These are phyloP conservation scores for Pollenia angustigena DNA, from an alignment of 2,888 invertebrate species.

Conservation along the genomic window DNA sequence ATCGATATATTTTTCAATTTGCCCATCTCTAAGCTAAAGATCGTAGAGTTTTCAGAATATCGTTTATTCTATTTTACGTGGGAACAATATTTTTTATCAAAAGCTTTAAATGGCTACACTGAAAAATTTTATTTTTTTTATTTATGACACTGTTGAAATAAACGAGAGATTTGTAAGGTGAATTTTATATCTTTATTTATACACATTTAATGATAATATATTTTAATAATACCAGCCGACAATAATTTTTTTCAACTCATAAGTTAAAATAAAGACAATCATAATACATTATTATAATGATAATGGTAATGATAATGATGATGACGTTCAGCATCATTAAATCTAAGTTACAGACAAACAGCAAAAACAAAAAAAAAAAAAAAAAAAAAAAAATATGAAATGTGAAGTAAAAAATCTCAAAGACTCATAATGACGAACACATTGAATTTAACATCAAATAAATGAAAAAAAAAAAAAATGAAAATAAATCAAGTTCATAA, in stretches of 20 bases:
- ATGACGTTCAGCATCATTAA: constrained; percentile 3
- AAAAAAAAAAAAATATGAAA: neutral
- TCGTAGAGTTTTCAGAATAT: too few relatives aligned
- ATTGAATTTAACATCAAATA: constrained; percentile 24
- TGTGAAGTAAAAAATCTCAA: neutral
- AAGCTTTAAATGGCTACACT: too few relatives aligned
- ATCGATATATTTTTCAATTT: too few relatives aligned
- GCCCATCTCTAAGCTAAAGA: too few relatives aligned
- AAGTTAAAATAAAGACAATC: constrained; percentile 22
- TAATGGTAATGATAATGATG: neutral
- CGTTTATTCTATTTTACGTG: too few relatives aligned
- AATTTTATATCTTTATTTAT: too few relatives aligned
- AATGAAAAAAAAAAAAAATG: neutral
- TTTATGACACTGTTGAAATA: too few relatives aligned
- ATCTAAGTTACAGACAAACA: neutral
- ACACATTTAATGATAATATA: neutral
- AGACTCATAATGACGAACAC: constrained; percentile 17
- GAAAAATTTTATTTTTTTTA: too few relatives aligned
- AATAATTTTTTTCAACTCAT: constrained; percentile 45
- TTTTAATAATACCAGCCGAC: constrained; percentile 22
- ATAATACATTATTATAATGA: constrained; percentile 28
- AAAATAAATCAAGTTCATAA: constrained; percentile 40
- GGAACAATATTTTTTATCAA: too few relatives aligned
- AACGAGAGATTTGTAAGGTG: too few relatives aligned
- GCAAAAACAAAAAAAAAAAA: too few relatives aligned